Evolutionary conservation across 1,140 invertebrate species (phyloP), one percentile per base, ranked within the genome.

Genomic region (Pentalonia nigronervosa): DNA sequence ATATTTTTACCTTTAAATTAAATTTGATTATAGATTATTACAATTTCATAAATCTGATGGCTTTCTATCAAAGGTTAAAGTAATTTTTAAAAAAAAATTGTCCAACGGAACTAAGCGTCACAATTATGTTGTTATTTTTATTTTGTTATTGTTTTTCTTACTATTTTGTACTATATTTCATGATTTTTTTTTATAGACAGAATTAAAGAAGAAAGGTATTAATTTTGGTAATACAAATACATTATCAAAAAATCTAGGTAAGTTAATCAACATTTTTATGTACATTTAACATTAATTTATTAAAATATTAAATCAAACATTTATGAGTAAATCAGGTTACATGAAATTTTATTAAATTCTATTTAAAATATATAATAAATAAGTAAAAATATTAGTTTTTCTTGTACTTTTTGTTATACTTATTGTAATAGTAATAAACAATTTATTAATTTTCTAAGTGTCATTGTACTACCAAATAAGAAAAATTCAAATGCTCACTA

Each of bases 151-250:
- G 21, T n/a, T n/a, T n/a, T n/a, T n/a, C n/a, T n/a, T n/a, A n/a
- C n/a, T n/a, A n/a, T 67, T 67, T 67, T 14, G 9, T n/a, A 17
- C n/a, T 67, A 23, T 67, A 67, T 2, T 47, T 30, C 0, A n/a
- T 48, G 25, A 47, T n/a, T 87, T 36, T 53, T 90, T 90, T 53
- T 90, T 60, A 45, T 50, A 91, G 90, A 8, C 36, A n/a, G 21
- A 76, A 83, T 48, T 45, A 91, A 47, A 76, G 36, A 90, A 90
- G 50, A 91, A 91, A 47, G 60, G 2, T 4, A 47, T 91, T 81
- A 14, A 91, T 81, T n/a, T 36, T 83, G 9, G 3, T 48, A 48
- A 20, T 34, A 14, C 45, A 36, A 50, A 81, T 14, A 83, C 23
- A 6, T 83, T 91, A 83, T 14, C 60, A 91, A 56, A 11, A 48